Percentiles rank a stretch among this genome's conserved stretches.
Evolutionary conservation across 1,140 invertebrate genomes (phyloP).

Genomic region (Pristionchus pacificus): DNA sequence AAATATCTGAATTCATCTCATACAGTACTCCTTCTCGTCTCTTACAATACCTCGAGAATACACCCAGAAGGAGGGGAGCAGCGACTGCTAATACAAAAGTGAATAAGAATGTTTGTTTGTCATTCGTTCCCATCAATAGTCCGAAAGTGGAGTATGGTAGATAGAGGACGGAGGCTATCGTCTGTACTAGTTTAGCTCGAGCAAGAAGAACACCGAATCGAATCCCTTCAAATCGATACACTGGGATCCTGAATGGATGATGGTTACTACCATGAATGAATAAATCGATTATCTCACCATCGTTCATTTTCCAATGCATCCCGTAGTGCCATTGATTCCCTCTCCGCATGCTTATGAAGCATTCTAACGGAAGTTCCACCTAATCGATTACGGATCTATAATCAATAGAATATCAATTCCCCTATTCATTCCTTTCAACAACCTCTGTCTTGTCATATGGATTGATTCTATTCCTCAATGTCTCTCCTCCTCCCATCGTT

Average conservation of each 20-base stretch:
- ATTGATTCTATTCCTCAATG: neutral
- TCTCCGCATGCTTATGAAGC: neutral
- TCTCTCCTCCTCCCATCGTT: neutral
- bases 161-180: neutral
- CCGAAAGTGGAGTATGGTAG: neutral
- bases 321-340: neutral
- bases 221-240: neutral
- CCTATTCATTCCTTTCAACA: neutral
- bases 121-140: neutral
- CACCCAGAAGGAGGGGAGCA: neutral
- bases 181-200: neutral
- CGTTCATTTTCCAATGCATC: neutral
- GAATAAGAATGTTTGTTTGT: neutral
- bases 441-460: neutral
- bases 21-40: too few species aligned
- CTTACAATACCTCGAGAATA: neutral
- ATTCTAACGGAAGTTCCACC: neutral
- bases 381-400: neutral
- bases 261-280: neutral
- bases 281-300: neutral
- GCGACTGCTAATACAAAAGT: neutral
- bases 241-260: neutral
- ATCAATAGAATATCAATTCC: neutral
- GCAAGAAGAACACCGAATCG: neutral
- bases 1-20: neutral